A percentile compares a stretch with the other conserved stretches of the same genome.
These are phyloP conservation scores for Parauchenoglanis ngamensis DNA, from an alignment of 2,797 vertebrate genomes.

Conservation along the genomic window DNA sequence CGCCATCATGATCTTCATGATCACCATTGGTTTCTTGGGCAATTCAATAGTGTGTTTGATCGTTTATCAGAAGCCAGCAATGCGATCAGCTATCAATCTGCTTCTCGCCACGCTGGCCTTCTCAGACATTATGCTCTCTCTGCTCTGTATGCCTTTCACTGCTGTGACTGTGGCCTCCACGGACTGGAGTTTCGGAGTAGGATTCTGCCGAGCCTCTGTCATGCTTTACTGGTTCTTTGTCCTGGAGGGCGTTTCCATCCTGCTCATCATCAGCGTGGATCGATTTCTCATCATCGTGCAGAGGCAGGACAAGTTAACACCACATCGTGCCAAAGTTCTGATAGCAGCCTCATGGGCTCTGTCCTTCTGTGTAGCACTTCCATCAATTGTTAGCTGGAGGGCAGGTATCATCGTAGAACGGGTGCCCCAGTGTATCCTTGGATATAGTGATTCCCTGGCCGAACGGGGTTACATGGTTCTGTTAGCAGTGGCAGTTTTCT, in stretches of 20 bases:
- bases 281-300: conserved; percentile 87
- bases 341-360: conserved; percentile 78
- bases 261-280: conserved; percentile 88
- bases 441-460: conserved; percentile 82
- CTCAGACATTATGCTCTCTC: conserved; percentile 85
- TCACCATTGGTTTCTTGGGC: conserved; percentile 83
- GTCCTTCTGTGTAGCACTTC: conserved; percentile 81
- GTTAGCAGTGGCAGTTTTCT: conserved; percentile 78
- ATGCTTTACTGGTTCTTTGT: conserved; percentile 88
- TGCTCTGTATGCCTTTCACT: conserved; percentile 91
- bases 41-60: conserved; percentile 86
- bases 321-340: conserved; percentile 78
- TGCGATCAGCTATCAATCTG: conserved; percentile 87
- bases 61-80: conserved; percentile 87
- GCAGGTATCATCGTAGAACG: conserved; percentile 65
- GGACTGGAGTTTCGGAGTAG: conserved; percentile 81
- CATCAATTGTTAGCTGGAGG: conserved; percentile 77
- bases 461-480: conserved; percentile 79
- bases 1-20: conserved; percentile 82
- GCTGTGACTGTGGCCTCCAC: conserved; percentile 77
- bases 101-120: conserved; percentile 86
- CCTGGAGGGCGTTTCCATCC: conserved; percentile 85
- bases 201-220: conserved; percentile 84
- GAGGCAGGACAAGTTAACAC: conserved; percentile 86
- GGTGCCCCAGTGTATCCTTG: conserved; percentile 82